Percentiles rank a stretch among this genome's conserved stretches.
phyloP scores from a whole-genome alignment of 2,797 vertebrate species.

The Meriones psammophilus region DNA sequence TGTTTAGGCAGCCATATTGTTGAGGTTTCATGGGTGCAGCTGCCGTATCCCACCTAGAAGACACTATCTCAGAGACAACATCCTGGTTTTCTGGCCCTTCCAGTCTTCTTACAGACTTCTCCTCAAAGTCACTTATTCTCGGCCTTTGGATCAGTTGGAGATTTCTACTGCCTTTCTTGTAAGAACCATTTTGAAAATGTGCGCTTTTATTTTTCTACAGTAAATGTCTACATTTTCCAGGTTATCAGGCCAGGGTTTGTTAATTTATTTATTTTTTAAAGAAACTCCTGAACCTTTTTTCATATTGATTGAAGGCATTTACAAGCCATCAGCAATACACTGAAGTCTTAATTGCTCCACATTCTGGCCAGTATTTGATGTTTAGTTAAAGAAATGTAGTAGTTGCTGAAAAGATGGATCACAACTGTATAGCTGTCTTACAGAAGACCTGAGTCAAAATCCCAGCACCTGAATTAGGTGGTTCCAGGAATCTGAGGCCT shows the following conservation, averaged over 20 bases:
- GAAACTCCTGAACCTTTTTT: background rate
- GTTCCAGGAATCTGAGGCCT: background rate
- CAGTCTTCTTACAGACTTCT: background rate
- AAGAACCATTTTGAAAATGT: background rate
- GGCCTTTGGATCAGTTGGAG: background rate
- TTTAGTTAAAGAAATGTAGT: background rate
- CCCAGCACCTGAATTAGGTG: background rate
- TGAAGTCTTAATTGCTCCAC: background rate
- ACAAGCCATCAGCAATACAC: background rate
- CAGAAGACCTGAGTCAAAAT: background rate
- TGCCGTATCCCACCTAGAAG: background rate
- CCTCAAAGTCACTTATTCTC: background rate
- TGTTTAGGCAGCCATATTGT: background rate
- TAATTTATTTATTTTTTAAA: background rate
- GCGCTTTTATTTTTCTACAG: background rate
- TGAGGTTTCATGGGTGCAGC: background rate
- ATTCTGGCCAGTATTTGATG: background rate
- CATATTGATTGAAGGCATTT: background rate
- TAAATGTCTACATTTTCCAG: background rate
- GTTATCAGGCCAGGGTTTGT: background rate
- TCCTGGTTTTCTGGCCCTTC: background rate
- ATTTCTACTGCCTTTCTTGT: background rate
- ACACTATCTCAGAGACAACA: background rate
- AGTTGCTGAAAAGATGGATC: background rate
- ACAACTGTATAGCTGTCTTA: background rate